Conservation (phyloP, 2,888 invertebrate species). For the Aleiodes alternator region DNA sequence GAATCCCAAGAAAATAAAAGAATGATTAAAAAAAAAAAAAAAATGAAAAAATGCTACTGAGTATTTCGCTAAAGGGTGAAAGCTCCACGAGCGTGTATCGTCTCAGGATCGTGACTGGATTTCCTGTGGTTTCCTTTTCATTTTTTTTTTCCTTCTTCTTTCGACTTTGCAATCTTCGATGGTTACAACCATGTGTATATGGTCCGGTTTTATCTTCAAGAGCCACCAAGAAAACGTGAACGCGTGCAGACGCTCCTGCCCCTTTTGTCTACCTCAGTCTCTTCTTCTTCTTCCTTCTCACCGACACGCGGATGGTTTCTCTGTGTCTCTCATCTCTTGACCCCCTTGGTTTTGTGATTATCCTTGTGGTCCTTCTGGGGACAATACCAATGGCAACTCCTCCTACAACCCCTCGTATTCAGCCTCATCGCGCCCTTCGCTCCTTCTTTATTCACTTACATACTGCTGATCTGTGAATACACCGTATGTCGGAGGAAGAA, state of each 20-base stretch:
- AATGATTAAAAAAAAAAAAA: slow-evolving; percentile 6
- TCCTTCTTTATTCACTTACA: slow-evolving; percentile 27
- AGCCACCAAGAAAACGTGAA: slow-evolving; percentile 14
- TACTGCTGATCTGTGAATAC: slow-evolving; percentile 32
- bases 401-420: slow-evolving; percentile 1
- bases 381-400: slow-evolving; percentile 39
- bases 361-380: slow-evolving; percentile 9
- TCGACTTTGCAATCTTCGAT: background rate
- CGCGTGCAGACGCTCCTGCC: slow-evolving; percentile 10
- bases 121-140: slow-evolving; percentile 35
- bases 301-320: background rate
- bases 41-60: slow-evolving; percentile 38
- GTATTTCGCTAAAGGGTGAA: slow-evolving; percentile 50
- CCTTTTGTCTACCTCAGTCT: background rate
- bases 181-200: slow-evolving; percentile 29
- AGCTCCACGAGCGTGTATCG: slow-evolving; percentile 45
- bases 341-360: slow-evolving; percentile 31
- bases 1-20: slow-evolving; percentile 11
- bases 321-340: slow-evolving; percentile 35
- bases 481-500: background rate
- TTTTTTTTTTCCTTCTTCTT: background rate
- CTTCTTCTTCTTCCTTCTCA: background rate
- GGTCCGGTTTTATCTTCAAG: slow-evolving; percentile 34
- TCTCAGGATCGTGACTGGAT: slow-evolving; percentile 42
- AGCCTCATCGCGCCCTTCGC: slow-evolving; percentile 35